Base-by-base conservation (phyloP, 2,888 invertebrate genomes). In the Apotomis turbidana region DNA sequence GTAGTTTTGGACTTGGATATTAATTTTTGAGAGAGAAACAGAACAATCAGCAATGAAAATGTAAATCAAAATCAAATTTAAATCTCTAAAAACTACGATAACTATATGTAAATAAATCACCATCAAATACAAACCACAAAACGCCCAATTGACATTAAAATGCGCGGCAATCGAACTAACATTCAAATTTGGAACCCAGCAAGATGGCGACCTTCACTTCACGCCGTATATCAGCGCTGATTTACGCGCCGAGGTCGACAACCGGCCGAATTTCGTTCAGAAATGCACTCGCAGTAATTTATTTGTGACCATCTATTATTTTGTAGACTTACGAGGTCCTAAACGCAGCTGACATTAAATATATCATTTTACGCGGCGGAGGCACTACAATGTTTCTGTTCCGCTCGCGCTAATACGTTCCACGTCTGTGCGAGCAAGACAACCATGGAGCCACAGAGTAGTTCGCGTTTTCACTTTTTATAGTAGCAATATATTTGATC, bases 251-350 rank as follows among this genome's bases (percentile, higher is more conserved):
- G 91, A 88, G 90, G 92, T 92, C 93, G 87, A 87, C 91, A 93
- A 88, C 91, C 90, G 90, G 86, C 91, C 90, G 91, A 91, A 91
- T 93, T 91, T 91, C 90, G 90, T 90, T 89, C 89, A 88, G 90
- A 91, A 91, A 91, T 93, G 93, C 93, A 93, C 90, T 91, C 89
- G 85, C 83, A 86, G 90, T 93, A 91, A 93, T 93, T 93, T 93
- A 93, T 92, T 90, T 92, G 90, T 91, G 90, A 91, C 91, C 92
- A 93, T 93, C 93, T 92, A 93, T 93, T 93, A 93, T 92, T 92
- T 91, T 91, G 93, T 91, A 92, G 91, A 92, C 91, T 90, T 90
- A 86, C 93, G 90, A 93, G 92, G 93, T 91, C 91, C 93, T 93
- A 93, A 93, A 92, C 91, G 90, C 93, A 92, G 93, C 93, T 93